Percentiles rank a stretch among this genome's conserved stretches.
These are phyloP conservation scores for Scolanthus callimorphus DNA, from an alignment of 92 coral and sea anemone genomes.

Conservation along the genomic window DNA sequence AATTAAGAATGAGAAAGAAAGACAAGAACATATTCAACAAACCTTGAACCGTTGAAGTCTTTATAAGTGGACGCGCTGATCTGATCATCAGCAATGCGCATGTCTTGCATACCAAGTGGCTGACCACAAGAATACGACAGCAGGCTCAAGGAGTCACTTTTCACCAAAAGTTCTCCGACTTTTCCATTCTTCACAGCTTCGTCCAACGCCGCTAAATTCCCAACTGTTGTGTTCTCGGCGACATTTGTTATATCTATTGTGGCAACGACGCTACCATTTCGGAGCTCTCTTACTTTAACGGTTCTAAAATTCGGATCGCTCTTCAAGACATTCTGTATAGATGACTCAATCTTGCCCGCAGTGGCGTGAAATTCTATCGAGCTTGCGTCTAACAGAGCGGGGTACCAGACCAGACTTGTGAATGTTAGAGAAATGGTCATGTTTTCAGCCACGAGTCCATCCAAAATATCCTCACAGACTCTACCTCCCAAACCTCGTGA, in stretches of 20 bases:
- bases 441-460: conserved; percentile 2
- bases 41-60: neutral
- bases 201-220: conserved; percentile 1
- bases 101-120: conserved; percentile 23
- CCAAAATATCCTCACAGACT: conserved; percentile 6
- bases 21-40: too few species aligned
- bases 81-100: conserved; percentile 13
- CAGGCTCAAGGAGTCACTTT: conserved; percentile 1
- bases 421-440: conserved; percentile 4
- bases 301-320: conserved; percentile 13
- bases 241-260: conserved; percentile 10
- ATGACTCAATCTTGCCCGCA: conserved; percentile 3
- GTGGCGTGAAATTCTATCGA: neutral
- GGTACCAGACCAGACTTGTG: conserved; percentile 8
- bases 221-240: neutral
- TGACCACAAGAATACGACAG: conserved; percentile 11
- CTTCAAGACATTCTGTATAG: neutral
- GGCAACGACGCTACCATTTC: conserved; percentile 15
- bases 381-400: neutral
- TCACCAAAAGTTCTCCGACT: conserved; percentile 3
- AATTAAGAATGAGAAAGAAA: too few species aligned
- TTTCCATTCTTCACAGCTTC: neutral
- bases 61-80: conserved; percentile 5
- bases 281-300: conserved; percentile 4
- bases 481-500: conserved; percentile 3